phyloP scores from a whole-genome alignment of 1,140 invertebrate species.

The Nylanderia fulva region DNA sequence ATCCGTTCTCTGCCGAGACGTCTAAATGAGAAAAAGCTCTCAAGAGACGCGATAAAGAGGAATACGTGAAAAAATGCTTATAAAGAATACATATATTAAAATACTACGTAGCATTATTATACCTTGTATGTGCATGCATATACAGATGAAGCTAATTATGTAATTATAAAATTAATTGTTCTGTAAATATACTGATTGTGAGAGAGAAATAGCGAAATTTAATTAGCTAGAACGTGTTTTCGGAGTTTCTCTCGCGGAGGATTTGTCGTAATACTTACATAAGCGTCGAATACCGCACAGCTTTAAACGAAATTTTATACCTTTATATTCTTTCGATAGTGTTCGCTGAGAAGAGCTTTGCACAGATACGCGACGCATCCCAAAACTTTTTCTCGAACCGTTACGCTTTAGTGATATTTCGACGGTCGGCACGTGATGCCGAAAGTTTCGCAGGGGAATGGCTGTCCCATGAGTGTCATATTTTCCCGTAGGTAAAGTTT shows the following conservation, averaged over 20 bases:
- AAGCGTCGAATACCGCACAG: constrained; percentile 1
- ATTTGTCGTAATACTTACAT: constrained; percentile 26
- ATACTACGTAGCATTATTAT: neutral
- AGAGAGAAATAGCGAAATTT: neutral
- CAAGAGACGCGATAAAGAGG: neutral
- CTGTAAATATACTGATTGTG: neutral
- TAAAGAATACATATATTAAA: neutral
- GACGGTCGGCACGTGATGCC: constrained; percentile 46
- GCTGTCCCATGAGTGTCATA: constrained; percentile 46
- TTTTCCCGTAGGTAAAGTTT: constrained; percentile 48
- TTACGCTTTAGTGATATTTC: constrained; percentile 59
- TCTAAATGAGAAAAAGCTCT: constrained; percentile 8
- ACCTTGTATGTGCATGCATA: no score
- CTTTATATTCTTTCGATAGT: constrained; percentile 45
- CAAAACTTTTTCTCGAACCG: constrained; percentile 46
- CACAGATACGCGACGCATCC: constrained; percentile 28
- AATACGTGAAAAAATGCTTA: neutral
- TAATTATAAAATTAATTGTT: constrained; percentile 13
- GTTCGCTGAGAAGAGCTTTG: neutral
- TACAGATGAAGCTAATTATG: no score
- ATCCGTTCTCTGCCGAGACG: neutral
- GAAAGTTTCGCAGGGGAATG: constrained; percentile 30
- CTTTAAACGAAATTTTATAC: constrained; percentile 28
- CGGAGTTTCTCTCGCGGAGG: constrained; percentile 7
- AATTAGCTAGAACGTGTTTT: neutral